Conservation (phyloP, 1,140 invertebrate species). For the Euschistus heros region DNA sequence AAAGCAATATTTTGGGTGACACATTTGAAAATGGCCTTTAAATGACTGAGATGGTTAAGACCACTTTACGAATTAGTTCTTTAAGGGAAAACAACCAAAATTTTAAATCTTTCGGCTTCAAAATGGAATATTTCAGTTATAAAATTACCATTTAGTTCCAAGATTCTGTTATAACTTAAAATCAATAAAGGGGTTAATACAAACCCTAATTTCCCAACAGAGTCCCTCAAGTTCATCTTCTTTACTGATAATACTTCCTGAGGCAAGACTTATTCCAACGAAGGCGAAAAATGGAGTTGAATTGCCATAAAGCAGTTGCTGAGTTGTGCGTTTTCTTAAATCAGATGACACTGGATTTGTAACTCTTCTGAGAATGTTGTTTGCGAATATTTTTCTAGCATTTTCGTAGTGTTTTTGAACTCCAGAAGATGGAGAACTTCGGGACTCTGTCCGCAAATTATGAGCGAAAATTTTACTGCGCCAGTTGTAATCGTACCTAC, state of each 20-base stretch:
- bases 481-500: neutral
- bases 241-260: conserved; percentile 61
- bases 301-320: conserved; percentile 53
- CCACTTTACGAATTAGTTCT: too few species aligned
- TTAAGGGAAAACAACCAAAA: too few species aligned
- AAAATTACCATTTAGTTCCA: too few species aligned
- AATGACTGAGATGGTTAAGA: too few species aligned
- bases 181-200: conserved; percentile 6
- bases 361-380: conserved; percentile 21
- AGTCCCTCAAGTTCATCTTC: conserved; percentile 67
- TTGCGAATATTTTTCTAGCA: conserved; percentile 21
- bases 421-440: neutral
- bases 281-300: conserved; percentile 62
- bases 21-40: too few species aligned
- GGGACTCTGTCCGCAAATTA: neutral
- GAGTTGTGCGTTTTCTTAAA: conserved; percentile 47
- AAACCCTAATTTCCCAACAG: conserved; percentile 65
- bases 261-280: conserved; percentile 61
- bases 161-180: too few species aligned
- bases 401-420: conserved; percentile 18
- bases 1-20: too few species aligned
- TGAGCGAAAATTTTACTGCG: conserved; percentile 1
- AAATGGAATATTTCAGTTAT: too few species aligned
- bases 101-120: too few species aligned
- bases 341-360: conserved; percentile 34